Evolutionary conservation across 2,797 vertebrate genomes (phyloP).

Genomic region (Malurus splendens): DNA sequence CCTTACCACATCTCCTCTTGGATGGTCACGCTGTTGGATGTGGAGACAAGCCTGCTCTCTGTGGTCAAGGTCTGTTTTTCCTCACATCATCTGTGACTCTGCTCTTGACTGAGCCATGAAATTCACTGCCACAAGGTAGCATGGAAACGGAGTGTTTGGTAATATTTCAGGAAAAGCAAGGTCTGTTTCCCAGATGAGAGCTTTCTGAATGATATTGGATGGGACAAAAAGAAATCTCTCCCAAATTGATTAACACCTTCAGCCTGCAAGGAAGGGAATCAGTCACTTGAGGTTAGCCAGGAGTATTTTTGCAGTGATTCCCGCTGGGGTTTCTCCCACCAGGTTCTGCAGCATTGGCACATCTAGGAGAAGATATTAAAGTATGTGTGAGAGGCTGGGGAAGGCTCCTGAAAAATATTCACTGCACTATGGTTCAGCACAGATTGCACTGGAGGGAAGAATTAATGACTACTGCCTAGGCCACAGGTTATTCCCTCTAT

Average conservation of each 20-base stretch:
- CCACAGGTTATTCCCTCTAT: conserved; percentile 9
- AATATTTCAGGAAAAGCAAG: neutral
- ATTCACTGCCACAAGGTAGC: neutral
- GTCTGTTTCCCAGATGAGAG: neutral
- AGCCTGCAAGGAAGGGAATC: neutral
- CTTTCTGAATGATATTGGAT: neutral
- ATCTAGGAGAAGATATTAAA: neutral
- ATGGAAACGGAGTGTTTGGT: neutral
- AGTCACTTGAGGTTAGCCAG: neutral
- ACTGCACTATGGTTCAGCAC: neutral
- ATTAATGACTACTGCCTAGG: conserved; percentile 3
- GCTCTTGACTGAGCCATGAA: neutral
- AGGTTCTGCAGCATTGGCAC: neutral
- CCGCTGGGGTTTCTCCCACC: neutral
- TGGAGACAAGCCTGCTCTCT: neutral
- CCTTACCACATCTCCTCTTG: neutral
- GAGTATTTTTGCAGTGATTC: neutral
- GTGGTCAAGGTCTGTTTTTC: neutral
- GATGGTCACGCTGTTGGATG: neutral
- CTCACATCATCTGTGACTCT: neutral
- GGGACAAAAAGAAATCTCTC: neutral
- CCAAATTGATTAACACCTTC: neutral
- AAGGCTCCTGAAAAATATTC: neutral
- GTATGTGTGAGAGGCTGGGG: fast-evolving
- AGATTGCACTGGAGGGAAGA: neutral